Conservation (phyloP, 23 tunicate genomes). For the Halocynthia aurantium region DNA sequence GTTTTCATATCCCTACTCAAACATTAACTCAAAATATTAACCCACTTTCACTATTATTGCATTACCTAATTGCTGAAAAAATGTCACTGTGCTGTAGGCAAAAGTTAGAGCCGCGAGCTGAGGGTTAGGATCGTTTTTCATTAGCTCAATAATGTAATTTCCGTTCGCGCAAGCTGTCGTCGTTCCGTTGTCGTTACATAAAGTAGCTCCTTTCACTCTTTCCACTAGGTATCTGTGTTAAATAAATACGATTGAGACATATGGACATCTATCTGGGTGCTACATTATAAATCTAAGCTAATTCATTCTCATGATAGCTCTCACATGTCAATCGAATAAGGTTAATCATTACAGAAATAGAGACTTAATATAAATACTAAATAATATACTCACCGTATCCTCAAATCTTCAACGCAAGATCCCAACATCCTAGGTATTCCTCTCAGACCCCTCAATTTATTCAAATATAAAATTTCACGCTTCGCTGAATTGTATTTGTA, state of each 20-base stretch:
- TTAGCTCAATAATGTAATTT: slow-evolving; percentile 21
- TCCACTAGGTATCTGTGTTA: slow-evolving; percentile 75
- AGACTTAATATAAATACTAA: neutral
- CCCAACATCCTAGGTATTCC: slow-evolving; percentile 82
- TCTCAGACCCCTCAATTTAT: slow-evolving; percentile 41
- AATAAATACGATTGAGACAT: neutral
- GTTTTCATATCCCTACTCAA: too few relatives aligned
- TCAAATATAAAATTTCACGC: slow-evolving; percentile 57
- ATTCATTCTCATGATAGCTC: neutral
- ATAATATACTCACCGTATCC: slow-evolving; percentile 25
- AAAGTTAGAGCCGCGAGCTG: slow-evolving; percentile 48
- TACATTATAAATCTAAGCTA: neutral
- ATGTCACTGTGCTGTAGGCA: slow-evolving; percentile 32
- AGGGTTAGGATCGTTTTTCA: slow-evolving; percentile 40
- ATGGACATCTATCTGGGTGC: neutral
- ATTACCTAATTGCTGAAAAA: slow-evolving; percentile 63
- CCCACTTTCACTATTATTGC: too few relatives aligned
- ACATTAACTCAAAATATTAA: too few relatives aligned
- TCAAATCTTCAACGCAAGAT: slow-evolving; percentile 39
- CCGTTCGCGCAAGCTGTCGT: slow-evolving; percentile 54
- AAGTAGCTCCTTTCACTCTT: slow-evolving; percentile 48
- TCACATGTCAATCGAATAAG: neutral
- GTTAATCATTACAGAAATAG: neutral
- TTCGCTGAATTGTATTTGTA: slow-evolving; percentile 84
- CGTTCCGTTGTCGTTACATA: slow-evolving; percentile 88